Evolutionary conservation across 2,888 invertebrate genomes (phyloP).

Genomic region (Agonopterix arenella): DNA sequence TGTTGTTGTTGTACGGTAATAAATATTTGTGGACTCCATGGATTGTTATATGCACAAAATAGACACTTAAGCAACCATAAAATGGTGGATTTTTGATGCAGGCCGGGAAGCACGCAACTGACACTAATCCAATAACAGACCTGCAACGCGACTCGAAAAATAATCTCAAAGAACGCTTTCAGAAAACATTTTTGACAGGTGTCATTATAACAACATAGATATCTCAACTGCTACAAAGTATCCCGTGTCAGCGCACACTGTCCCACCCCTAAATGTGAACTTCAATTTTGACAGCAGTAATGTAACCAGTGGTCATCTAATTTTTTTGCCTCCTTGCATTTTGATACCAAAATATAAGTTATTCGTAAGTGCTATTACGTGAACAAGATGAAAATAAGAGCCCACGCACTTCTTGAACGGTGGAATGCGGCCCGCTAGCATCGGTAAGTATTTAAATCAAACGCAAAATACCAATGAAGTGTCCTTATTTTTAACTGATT

Average conservation of each 20-base stretch:
- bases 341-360: conserved; percentile 76
- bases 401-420: conserved; percentile 71
- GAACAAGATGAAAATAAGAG: conserved; percentile 74
- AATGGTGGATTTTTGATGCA: too few relatives aligned
- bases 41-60: too few relatives aligned
- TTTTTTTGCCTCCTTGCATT: conserved; percentile 74
- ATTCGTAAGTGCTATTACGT: conserved; percentile 74
- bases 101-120: too few relatives aligned
- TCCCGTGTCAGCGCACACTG: not conserved
- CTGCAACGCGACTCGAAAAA: too few relatives aligned
- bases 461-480: conserved; percentile 37
- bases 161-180: too few relatives aligned
- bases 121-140: too few relatives aligned
- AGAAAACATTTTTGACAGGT: too few relatives aligned
- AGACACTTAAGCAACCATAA: too few relatives aligned
- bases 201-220: too few relatives aligned
- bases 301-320: conserved; percentile 71
- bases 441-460: conserved; percentile 51
- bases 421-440: conserved; percentile 73
- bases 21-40: too few relatives aligned
- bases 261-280: conserved; percentile 36
- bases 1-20: too few relatives aligned
- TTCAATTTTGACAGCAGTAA: conserved; percentile 73
- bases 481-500: conserved; percentile 76
- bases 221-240: too few relatives aligned